Conservation (phyloP, 2,888 invertebrate species). For the Leptopterna dolabrata region DNA sequence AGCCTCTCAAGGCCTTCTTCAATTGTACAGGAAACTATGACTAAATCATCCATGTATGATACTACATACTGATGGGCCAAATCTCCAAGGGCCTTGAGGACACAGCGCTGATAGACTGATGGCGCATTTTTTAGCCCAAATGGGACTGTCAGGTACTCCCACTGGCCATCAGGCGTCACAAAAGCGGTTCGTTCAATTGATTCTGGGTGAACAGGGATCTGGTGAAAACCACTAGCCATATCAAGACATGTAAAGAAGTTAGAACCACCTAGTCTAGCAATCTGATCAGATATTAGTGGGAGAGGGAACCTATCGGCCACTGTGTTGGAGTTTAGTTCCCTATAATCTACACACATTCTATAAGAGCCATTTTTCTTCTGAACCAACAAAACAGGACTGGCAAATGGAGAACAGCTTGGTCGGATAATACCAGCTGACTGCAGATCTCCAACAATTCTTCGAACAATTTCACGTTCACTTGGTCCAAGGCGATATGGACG, state of each 20-base stretch:
- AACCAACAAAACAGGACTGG: slow-evolving; percentile 17
- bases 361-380: slow-evolving; percentile 12
- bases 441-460: neutral
- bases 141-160: no score
- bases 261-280: slow-evolving; percentile 29
- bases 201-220: slow-evolving; percentile 21
- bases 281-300: no score
- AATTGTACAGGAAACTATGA: slow-evolving; percentile 60
- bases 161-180: neutral
- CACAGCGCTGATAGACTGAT: slow-evolving; percentile 52
- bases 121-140: neutral
- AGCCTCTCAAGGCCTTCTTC: slow-evolving; percentile 62
- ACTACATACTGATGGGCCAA: slow-evolving; percentile 60
- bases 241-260: neutral
- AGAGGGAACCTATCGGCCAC: slow-evolving; percentile 19
- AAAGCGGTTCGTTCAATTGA: neutral
- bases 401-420: neutral
- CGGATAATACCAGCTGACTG: neutral
- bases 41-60: slow-evolving; percentile 55
- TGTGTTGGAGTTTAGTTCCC: no score
- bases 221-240: slow-evolving; percentile 33
- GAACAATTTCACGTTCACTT: neutral
- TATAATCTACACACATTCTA: no score
- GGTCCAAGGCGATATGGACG: no score
- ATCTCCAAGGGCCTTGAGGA: slow-evolving; percentile 64